These are phyloP conservation scores for Sesamia inferens DNA, from an alignment of 2,888 invertebrate species.

Conservation along the genomic window DNA sequence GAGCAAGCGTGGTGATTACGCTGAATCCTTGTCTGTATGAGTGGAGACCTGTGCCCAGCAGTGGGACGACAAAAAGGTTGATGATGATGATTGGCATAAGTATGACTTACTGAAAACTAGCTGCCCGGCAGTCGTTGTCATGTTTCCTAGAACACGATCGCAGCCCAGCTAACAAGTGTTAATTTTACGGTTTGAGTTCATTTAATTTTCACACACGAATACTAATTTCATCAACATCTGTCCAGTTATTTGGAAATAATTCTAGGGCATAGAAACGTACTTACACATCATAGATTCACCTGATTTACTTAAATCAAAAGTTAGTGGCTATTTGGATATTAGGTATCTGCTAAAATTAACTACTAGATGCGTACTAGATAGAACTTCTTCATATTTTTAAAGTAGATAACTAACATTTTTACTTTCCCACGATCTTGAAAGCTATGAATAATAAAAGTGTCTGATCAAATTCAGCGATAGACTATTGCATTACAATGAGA, in stretches of 20 bases:
- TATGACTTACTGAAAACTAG: too few species aligned
- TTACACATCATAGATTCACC: neutral
- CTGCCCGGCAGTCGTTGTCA: too few species aligned
- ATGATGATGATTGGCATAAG: too few species aligned
- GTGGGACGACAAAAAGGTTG: too few species aligned
- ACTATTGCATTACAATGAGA: constrained; percentile 11
- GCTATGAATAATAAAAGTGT: neutral
- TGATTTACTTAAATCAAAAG: neutral
- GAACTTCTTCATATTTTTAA: neutral
- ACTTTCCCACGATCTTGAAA: neutral
- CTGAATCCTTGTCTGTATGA: too few species aligned
- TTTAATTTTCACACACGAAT: too few species aligned
- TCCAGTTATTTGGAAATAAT: neutral
- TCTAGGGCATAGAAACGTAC: neutral
- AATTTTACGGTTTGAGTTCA: too few species aligned
- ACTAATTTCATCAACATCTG: too few species aligned
- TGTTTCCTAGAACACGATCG: too few species aligned
- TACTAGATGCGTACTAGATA: neutral
- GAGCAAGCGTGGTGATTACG: too few species aligned
- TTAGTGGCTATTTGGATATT: neutral
- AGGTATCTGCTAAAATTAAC: neutral
- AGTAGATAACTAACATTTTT: neutral
- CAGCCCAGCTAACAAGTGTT: too few species aligned
- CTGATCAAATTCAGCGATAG: neutral
- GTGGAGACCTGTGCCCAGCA: too few species aligned